These are phyloP conservation scores for Hydrozoanthus gracilis DNA, from an alignment of 92 coral and sea anemone genomes.

Conservation along the genomic window DNA sequence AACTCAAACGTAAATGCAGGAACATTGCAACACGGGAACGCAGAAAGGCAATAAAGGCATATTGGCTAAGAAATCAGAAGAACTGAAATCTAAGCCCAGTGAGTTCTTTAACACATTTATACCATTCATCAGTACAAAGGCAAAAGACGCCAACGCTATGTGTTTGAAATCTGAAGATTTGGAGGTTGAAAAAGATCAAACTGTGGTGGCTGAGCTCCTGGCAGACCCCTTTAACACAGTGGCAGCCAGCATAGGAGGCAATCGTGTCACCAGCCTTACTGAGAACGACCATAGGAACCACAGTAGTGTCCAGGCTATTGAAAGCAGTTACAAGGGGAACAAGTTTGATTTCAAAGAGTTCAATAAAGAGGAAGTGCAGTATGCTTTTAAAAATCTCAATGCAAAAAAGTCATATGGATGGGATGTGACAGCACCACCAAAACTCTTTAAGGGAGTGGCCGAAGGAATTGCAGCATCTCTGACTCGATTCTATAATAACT, in stretches of 20 bases:
- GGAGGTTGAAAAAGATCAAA: slow-evolving; percentile 53
- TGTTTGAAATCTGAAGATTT: slow-evolving; percentile 47
- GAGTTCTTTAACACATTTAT: slow-evolving; percentile 58
- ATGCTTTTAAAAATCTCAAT: slow-evolving; percentile 52
- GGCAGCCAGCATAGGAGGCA: slow-evolving; percentile 57
- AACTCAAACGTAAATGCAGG: slow-evolving; percentile 61
- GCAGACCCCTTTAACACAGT: slow-evolving; percentile 39
- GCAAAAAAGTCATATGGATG: slow-evolving; percentile 58
- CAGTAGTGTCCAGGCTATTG: slow-evolving; percentile 48
- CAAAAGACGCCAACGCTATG: slow-evolving; percentile 29
- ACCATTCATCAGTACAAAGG: slow-evolving; percentile 59
- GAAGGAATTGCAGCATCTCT: slow-evolving; percentile 3
- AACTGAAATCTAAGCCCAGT: slow-evolving; percentile 49
- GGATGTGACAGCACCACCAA: slow-evolving; percentile 53
- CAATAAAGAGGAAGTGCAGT: slow-evolving; percentile 55
- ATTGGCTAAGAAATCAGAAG: slow-evolving; percentile 59
- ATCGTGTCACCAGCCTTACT: slow-evolving; percentile 47
- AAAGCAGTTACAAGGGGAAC: neutral
- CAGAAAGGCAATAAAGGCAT: slow-evolving; percentile 57
- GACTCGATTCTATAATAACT: neutral
- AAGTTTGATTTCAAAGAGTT: slow-evolving; percentile 47
- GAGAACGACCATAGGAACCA: slow-evolving; percentile 51
- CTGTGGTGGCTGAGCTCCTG: slow-evolving; percentile 49
- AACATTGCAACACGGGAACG: slow-evolving; percentile 62
- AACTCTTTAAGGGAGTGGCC: slow-evolving; percentile 56